Percentiles rank a stretch among this genome's conserved stretches.
Conservation (phyloP, 2,888 invertebrate genomes). For the Chaetoderma sp. region DNA sequence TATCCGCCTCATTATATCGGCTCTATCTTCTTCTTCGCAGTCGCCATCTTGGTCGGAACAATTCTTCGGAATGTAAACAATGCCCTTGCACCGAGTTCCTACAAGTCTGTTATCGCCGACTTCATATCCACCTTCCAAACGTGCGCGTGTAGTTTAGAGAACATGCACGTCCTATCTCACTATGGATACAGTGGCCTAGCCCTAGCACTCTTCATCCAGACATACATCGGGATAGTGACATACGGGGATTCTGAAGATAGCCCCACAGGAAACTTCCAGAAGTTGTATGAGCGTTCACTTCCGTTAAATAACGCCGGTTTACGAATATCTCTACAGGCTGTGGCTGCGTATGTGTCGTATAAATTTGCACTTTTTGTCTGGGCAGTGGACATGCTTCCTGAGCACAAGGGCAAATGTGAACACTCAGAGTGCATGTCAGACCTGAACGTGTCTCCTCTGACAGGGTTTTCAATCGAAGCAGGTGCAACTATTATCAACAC, state of each 20-base stretch:
- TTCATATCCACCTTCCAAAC: constrained; percentile 58
- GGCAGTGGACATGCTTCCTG: constrained; percentile 57
- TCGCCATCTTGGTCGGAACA: constrained; percentile 48
- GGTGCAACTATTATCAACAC: constrained; percentile 54
- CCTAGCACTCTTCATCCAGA: constrained; percentile 49
- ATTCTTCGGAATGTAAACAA: constrained; percentile 44
- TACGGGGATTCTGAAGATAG: constrained; percentile 58
- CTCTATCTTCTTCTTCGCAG: constrained; percentile 49
- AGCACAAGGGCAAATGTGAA: constrained; percentile 54
- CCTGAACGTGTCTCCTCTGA: constrained; percentile 48
- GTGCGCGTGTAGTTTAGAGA: constrained; percentile 62
- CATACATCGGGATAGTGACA: constrained; percentile 52
- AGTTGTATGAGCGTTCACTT: constrained; percentile 40
- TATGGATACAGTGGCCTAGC: constrained; percentile 54
- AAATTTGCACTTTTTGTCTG: constrained; percentile 53
- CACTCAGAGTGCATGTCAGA: constrained; percentile 54
- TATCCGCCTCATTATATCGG: constrained; percentile 38
- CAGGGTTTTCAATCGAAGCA: constrained; percentile 51
- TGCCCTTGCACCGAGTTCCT: constrained; percentile 34
- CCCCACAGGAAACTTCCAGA: constrained; percentile 52
- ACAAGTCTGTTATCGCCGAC: constrained; percentile 45
- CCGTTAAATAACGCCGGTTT: constrained; percentile 34
- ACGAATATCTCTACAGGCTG: constrained; percentile 46
- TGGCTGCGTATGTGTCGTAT: constrained; percentile 57
- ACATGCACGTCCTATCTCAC: constrained; percentile 57